Evolutionary conservation across 1,140 invertebrate species (phyloP).

Genomic region (Drosophila equinoxialis): DNA sequence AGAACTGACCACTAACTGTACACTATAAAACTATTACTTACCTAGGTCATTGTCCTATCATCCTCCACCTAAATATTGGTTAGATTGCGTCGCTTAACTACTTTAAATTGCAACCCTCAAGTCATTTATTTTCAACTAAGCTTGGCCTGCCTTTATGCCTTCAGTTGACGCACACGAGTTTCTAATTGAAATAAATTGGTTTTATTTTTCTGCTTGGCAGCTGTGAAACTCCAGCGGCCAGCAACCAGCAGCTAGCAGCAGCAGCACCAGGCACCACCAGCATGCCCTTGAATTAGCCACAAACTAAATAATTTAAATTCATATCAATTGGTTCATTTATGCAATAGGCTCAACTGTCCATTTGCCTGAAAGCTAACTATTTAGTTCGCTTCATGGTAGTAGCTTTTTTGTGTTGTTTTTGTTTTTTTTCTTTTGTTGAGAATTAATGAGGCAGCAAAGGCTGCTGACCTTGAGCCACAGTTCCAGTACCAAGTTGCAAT

Average conservation of each 20-base stretch:
- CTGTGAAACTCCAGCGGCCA: slow-evolving; percentile 31
- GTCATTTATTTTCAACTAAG: slow-evolving; percentile 48
- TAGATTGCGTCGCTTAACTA: slow-evolving; percentile 33
- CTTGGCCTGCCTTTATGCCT: slow-evolving; percentile 21
- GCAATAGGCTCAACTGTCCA: slow-evolving; percentile 26
- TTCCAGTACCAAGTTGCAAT: slow-evolving; percentile 10
- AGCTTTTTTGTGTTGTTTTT: too few relatives aligned
- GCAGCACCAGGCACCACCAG: slow-evolving; percentile 20
- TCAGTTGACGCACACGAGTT: slow-evolving; percentile 53
- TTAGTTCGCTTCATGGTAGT: slow-evolving; percentile 24
- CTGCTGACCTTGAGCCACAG: slow-evolving; percentile 62
- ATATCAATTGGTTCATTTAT: slow-evolving; percentile 64
- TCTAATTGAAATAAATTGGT: slow-evolving; percentile 81
- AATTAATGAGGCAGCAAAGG: slow-evolving; percentile 54
- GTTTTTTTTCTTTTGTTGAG: slow-evolving; percentile 1
- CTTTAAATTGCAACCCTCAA: slow-evolving; percentile 40
- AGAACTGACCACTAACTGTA: not conserved
- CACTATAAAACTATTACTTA: not conserved
- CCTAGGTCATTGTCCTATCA: slow-evolving; percentile 2
- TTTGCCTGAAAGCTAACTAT: slow-evolving; percentile 31
- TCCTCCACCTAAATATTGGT: slow-evolving; percentile 15
- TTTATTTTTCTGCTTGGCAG: slow-evolving; percentile 8
- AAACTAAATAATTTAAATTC: slow-evolving; percentile 63
- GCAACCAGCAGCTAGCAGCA: not conserved
- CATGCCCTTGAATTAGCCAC: slow-evolving; percentile 76